phyloP scores from a whole-genome alignment of 2,888 invertebrate species.

The Scaeva pyrastri region DNA sequence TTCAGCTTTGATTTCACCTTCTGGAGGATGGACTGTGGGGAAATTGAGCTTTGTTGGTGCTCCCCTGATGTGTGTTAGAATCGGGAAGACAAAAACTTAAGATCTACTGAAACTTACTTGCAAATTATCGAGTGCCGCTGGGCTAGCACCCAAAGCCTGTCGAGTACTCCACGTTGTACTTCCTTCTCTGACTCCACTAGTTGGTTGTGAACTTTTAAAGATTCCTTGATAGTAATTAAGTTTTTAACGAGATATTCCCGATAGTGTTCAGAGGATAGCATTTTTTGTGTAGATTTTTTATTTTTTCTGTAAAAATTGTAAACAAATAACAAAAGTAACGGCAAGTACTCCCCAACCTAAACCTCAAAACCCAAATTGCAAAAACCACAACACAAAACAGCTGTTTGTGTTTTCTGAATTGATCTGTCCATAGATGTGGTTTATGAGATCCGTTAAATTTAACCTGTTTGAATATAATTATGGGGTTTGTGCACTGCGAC shows the following conservation, averaged over 20 bases:
- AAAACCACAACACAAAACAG: too few species aligned
- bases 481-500: too few species aligned
- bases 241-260: background rate
- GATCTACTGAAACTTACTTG: slow-evolving; percentile 13
- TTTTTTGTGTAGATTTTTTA: background rate
- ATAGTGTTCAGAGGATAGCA: background rate
- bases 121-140: slow-evolving; percentile 40
- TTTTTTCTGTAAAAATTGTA: too few species aligned
- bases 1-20: slow-evolving; percentile 43
- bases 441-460: too few species aligned
- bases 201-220: slow-evolving; percentile 7
- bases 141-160: slow-evolving; percentile 40
- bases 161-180: slow-evolving; percentile 17
- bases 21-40: background rate
- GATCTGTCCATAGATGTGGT: too few species aligned
- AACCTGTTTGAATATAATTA: too few species aligned
- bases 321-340: too few species aligned
- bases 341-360: too few species aligned
- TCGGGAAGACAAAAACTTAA: background rate
- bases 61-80: background rate
- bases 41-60: slow-evolving; percentile 3
- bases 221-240: background rate
- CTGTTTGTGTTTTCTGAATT: too few species aligned
- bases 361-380: too few species aligned
- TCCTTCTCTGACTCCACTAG: slow-evolving; percentile 11